These are phyloP conservation scores for Hucho hucho DNA, from an alignment of 2,113 vertebrate species.

Conservation along the genomic window DNA sequence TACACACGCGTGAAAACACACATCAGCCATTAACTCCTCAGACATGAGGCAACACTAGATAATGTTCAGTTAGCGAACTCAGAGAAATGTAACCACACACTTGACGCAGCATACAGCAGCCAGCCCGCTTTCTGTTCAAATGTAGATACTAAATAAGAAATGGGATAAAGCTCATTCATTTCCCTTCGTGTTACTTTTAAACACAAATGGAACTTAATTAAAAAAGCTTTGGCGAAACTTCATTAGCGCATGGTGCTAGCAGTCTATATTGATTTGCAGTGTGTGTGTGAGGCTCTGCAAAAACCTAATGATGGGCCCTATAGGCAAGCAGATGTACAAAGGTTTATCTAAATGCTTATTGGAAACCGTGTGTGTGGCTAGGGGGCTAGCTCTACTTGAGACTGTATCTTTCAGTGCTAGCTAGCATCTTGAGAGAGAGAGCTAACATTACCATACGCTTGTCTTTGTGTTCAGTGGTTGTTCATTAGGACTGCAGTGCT, in stretches of 20 bases:
- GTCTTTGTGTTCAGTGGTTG: conserved; percentile 67
- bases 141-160: conserved; percentile 67
- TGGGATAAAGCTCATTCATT: conserved; percentile 63
- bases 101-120: background rate
- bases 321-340: conserved; percentile 74
- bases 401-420: conserved; percentile 54
- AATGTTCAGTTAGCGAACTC: conserved; percentile 36
- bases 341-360: conserved; percentile 78
- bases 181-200: conserved; percentile 72
- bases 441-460: conserved; percentile 78
- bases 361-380: conserved; percentile 55
- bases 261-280: conserved; percentile 70
- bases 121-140: conserved; percentile 45
- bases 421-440: conserved; percentile 66
- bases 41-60: conserved; percentile 31
- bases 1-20: background rate
- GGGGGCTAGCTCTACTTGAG: conserved; percentile 52
- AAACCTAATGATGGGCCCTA: conserved; percentile 61
- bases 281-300: conserved; percentile 22
- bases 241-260: conserved; percentile 61
- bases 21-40: background rate
- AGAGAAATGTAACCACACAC: conserved; percentile 13
- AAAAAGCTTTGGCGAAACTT: conserved; percentile 72
- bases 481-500: conserved; percentile 71
- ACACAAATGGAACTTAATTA: conserved; percentile 78